phyloP scores from a whole-genome alignment of 2,888 invertebrate genomes.

The Theretra japonica region DNA sequence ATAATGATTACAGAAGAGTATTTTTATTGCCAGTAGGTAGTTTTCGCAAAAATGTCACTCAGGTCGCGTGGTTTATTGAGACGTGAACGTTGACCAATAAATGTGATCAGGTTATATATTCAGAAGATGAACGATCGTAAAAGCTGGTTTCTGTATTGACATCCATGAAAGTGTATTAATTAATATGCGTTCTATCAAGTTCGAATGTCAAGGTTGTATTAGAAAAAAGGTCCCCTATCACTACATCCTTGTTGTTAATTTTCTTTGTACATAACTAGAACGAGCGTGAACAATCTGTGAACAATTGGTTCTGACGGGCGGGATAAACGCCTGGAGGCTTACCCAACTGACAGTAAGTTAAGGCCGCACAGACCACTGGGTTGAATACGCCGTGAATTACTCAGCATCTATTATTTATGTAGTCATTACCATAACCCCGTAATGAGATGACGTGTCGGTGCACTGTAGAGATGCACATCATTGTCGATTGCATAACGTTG shows the following conservation, averaged over 20 bases:
- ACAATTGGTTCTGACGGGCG: conserved; percentile 58
- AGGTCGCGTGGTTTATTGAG: conserved; percentile 29
- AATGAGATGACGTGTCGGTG: conserved; percentile 47
- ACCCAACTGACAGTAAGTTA: conserved; percentile 45
- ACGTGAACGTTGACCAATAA: conserved; percentile 33
- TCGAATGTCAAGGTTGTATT: conserved; percentile 45
- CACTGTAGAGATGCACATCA: conserved; percentile 40
- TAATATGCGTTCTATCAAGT: conserved; percentile 40
- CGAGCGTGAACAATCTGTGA: conserved; percentile 50
- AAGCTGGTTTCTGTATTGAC: conserved; percentile 40
- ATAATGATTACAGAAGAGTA: conserved; percentile 36
- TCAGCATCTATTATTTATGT: conserved; percentile 56
- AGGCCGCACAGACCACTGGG: conserved; percentile 38
- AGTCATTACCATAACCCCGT: conserved; percentile 51
- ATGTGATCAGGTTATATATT: conserved; percentile 36
- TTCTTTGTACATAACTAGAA: conserved; percentile 34
- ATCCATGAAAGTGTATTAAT: conserved; percentile 43
- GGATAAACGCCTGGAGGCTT: conserved; percentile 51
- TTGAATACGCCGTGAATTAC: conserved; percentile 38
- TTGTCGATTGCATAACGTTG: conserved; percentile 2
- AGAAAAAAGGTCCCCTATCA: conserved; percentile 25
- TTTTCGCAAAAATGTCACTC: conserved; percentile 29
- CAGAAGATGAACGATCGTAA: conserved; percentile 40
- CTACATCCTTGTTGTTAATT: conserved; percentile 42
- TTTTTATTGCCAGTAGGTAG: conserved; percentile 30